Conservation (phyloP, 1,140 invertebrate genomes). For the Aphidius gifuensis region DNA sequence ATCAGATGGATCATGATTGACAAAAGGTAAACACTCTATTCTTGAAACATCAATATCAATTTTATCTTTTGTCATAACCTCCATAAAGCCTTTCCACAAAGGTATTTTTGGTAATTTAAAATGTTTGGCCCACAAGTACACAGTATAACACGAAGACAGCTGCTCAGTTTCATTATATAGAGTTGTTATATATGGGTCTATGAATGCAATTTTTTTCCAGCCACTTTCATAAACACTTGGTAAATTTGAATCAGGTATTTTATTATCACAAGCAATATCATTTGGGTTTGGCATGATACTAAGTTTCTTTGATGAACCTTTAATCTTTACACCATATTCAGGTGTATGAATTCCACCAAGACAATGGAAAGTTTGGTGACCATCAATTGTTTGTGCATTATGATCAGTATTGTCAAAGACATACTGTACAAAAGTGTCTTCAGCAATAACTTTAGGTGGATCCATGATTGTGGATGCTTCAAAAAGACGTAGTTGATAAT, state of each 20-base stretch:
- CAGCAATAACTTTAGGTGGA: slow-evolving; percentile 31
- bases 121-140: slow-evolving; percentile 26
- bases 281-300: slow-evolving; percentile 9
- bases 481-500: slow-evolving; percentile 10
- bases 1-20: slow-evolving; percentile 18
- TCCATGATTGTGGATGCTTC: slow-evolving; percentile 30
- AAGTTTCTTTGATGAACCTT: slow-evolving; percentile 16
- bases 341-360: slow-evolving; percentile 30
- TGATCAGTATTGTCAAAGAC: slow-evolving; percentile 28
- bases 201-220: not conserved
- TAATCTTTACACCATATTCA: slow-evolving; percentile 32
- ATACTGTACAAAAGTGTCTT: not conserved
- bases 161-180: not conserved
- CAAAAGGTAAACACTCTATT: slow-evolving; percentile 25
- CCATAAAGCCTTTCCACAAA: slow-evolving; percentile 33
- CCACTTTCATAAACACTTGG: not conserved
- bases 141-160: not conserved
- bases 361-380: slow-evolving; percentile 25
- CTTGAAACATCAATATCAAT: slow-evolving; percentile 10
- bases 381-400: slow-evolving; percentile 25
- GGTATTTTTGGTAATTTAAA: slow-evolving; percentile 15
- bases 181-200: not conserved
- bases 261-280: slow-evolving; percentile 5
- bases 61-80: slow-evolving; percentile 15
- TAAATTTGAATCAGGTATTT: slow-evolving; percentile 1